Evolutionary conservation across 1,140 invertebrate genomes (phyloP).

Genomic region (Heliconius nattereri): DNA sequence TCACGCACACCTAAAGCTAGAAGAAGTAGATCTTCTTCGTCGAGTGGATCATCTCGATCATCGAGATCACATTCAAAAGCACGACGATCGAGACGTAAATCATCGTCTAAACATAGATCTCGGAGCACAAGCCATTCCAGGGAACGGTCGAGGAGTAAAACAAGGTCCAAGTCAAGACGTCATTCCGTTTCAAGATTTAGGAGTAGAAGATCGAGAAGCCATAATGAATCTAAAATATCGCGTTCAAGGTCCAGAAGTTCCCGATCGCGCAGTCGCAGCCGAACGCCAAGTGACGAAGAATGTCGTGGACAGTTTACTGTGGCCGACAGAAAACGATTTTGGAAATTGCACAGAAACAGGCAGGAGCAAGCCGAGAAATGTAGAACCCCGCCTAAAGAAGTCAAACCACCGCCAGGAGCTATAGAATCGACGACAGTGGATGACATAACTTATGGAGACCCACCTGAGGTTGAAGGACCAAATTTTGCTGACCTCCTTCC

Average conservation of each 20-base stretch:
- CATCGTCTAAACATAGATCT: conserved; percentile 50
- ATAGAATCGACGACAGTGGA: conserved; percentile 62
- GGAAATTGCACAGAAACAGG: conserved; percentile 68
- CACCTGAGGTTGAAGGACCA: conserved; percentile 73
- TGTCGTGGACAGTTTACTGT: conserved; percentile 73
- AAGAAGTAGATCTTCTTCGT: conserved; percentile 48
- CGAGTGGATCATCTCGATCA: conserved; percentile 47
- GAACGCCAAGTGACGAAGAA: conserved; percentile 61
- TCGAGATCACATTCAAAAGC: conserved; percentile 50
- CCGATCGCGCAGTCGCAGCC: conserved; percentile 52
- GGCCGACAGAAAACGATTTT: conserved; percentile 70
- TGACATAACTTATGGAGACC: conserved; percentile 71
- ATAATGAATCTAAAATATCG: conserved; percentile 45
- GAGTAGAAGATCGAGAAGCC: conserved; percentile 46
- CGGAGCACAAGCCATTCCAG: conserved; percentile 55
- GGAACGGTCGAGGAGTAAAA: conserved; percentile 50
- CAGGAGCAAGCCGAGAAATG: conserved; percentile 55
- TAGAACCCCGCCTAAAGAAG: conserved; percentile 62
- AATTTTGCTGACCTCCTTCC: conserved; percentile 71
- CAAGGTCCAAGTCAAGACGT: conserved; percentile 53
- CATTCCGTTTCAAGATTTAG: conserved; percentile 54
- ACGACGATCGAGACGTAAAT: conserved; percentile 49
- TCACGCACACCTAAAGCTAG: conserved; percentile 46
- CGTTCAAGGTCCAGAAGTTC: conserved; percentile 55
- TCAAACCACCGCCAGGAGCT: conserved; percentile 66